phyloP scores from a whole-genome alignment of 2,113 vertebrate species.

The Ploceus nigricollis region DNA sequence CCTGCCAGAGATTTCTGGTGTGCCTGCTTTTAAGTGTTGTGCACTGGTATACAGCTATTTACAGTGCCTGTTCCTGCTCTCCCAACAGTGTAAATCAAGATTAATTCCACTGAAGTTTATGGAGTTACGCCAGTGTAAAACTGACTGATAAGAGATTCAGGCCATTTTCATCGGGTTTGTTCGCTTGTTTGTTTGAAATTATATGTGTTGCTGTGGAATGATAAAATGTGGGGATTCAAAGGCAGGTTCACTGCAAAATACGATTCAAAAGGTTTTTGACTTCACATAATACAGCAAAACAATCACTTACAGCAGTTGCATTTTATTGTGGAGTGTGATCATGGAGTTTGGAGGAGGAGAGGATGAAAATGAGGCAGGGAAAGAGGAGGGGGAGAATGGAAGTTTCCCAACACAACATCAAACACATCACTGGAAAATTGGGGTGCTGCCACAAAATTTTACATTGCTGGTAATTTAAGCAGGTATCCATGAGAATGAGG shows the following conservation, averaged over 20 bases:
- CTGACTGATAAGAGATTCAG: constrained; percentile 44
- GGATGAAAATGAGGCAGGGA: neutral
- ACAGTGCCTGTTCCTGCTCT: constrained; percentile 22
- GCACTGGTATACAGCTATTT: neutral
- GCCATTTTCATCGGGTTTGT: neutral
- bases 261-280: constrained; percentile 22
- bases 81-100: constrained; percentile 50
- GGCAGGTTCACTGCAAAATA: constrained; percentile 17
- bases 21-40: constrained; percentile 19
- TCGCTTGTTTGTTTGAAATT: constrained; percentile 52
- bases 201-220: constrained; percentile 5
- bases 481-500: too few species aligned
- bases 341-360: neutral
- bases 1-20: neutral
- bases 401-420: neutral
- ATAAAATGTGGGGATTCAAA: constrained; percentile 33
- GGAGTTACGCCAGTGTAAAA: constrained; percentile 46
- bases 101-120: constrained; percentile 58
- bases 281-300: constrained; percentile 37
- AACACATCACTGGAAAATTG: neutral
- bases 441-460: too few species aligned
- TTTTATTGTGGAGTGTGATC: neutral
- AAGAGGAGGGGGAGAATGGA: neutral
- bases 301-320: constrained; percentile 8
- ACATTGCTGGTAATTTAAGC: fast-evolving